Evolutionary conservation across 2,888 invertebrate species (phyloP).

Genomic region (Drosophila rubida): DNA sequence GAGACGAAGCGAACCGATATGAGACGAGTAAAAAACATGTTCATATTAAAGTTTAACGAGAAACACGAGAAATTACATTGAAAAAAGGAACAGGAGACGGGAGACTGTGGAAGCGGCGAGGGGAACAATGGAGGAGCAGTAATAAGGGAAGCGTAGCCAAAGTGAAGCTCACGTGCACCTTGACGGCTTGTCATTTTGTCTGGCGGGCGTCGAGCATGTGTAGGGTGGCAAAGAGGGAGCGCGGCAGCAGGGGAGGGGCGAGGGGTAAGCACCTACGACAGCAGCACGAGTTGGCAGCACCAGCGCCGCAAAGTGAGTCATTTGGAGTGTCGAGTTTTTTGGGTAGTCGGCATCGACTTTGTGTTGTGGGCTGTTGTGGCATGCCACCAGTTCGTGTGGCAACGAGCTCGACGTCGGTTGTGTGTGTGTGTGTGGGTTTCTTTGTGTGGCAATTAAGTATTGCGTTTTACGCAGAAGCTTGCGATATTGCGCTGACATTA

Average conservation of each 20-base stretch:
- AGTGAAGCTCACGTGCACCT: conserved; percentile 49
- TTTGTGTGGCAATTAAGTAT: conserved; percentile 52
- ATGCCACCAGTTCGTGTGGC: conserved; percentile 20
- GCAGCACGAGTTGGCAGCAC: conserved; percentile 31
- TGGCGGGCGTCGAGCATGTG: neutral
- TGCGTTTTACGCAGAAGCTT: conserved; percentile 12
- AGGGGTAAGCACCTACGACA: conserved; percentile 26
- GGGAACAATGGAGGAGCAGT: neutral
- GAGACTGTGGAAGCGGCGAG: no score
- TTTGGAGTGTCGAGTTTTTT: conserved; percentile 43
- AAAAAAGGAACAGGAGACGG: neutral
- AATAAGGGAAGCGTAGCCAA: conserved; percentile 4
- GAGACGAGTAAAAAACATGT: conserved; percentile 24
- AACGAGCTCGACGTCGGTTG: neutral
- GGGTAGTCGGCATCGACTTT: conserved; percentile 19
- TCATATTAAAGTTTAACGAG: conserved; percentile 31
- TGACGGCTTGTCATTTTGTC: conserved; percentile 48
- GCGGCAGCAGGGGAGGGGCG: neutral
- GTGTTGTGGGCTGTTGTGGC: conserved; percentile 33
- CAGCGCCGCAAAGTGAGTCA: conserved; percentile 61
- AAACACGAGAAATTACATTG: conserved; percentile 18
- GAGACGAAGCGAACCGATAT: conserved; percentile 1
- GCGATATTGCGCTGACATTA: conserved; percentile 24
- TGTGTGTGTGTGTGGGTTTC: conserved; percentile 3
- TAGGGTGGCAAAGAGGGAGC: neutral